These are phyloP conservation scores for Drosophila imparisetae DNA, from an alignment of 2,888 invertebrate genomes.

Conservation along the genomic window DNA sequence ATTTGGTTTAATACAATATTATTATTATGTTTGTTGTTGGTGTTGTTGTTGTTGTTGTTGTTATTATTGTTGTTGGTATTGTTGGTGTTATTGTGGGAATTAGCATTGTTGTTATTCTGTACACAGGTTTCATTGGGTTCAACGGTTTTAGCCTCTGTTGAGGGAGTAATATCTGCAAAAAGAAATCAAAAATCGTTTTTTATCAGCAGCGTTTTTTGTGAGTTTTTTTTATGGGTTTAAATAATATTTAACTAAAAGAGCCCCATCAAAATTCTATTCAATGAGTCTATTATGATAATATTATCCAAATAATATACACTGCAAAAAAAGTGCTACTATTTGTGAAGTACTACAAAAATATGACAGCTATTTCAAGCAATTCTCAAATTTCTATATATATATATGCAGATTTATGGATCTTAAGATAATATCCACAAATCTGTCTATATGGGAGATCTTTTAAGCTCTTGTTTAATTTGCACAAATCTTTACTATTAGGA, in stretches of 20 bases:
- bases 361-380: not conserved
- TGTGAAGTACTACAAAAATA: not conserved
- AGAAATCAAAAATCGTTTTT: not conserved
- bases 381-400: not conserved
- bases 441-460: not conserved
- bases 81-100: constrained; percentile 56
- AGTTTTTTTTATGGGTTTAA: not conserved
- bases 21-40: constrained; percentile 61
- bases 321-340: not conserved
- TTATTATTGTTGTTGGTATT: constrained; percentile 49
- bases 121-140: constrained; percentile 77
- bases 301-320: not conserved
- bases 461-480: not conserved
- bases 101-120: constrained; percentile 67
- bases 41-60: constrained; percentile 45
- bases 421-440: not conserved
- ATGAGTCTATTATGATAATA: not conserved
- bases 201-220: not conserved
- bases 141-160: constrained; percentile 75
- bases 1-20: constrained; percentile 46
- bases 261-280: not conserved
- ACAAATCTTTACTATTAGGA: not conserved
- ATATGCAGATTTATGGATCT: not conserved
- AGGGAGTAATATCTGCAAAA: constrained; percentile 72
- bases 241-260: not conserved